These are phyloP conservation scores for Nettapus auritus DNA, from an alignment of 2,113 vertebrate species.

Conservation along the genomic window DNA sequence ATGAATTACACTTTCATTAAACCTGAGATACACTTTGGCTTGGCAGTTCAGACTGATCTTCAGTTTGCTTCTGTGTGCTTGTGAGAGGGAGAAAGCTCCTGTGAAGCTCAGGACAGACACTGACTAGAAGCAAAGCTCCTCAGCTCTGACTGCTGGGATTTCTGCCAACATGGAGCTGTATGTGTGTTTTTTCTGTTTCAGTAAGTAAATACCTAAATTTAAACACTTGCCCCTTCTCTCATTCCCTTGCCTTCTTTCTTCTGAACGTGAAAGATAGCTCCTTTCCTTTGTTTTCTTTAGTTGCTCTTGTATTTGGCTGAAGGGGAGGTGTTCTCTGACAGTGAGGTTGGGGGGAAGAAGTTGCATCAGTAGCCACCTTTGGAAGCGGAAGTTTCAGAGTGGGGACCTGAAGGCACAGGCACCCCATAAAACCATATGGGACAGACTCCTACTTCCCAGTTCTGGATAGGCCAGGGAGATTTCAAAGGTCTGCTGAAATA, in stretches of 20 bases:
- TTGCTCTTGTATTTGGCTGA: not conserved
- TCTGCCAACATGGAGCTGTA: not conserved
- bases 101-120: not conserved
- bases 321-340: not conserved
- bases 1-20: constrained; percentile 33
- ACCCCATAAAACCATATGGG: not conserved
- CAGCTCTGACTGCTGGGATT: constrained; percentile 4
- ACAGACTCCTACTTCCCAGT: not conserved
- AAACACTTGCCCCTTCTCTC: not conserved
- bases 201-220: constrained; percentile 48
- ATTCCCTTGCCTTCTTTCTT: not conserved
- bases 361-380: not conserved
- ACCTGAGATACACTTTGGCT: not conserved
- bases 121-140: not conserved
- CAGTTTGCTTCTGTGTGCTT: accelerated
- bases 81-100: not conserved
- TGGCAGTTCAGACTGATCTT: not conserved
- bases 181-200: not conserved
- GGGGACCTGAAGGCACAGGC: not conserved
- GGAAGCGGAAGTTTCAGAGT: not conserved
- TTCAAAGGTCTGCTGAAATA: not conserved
- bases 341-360: not conserved
- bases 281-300: not conserved
- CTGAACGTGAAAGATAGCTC: not conserved
- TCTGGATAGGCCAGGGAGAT: not conserved